phyloP scores from a whole-genome alignment of 1,140 invertebrate genomes.

The Cyclargus thomasi region DNA sequence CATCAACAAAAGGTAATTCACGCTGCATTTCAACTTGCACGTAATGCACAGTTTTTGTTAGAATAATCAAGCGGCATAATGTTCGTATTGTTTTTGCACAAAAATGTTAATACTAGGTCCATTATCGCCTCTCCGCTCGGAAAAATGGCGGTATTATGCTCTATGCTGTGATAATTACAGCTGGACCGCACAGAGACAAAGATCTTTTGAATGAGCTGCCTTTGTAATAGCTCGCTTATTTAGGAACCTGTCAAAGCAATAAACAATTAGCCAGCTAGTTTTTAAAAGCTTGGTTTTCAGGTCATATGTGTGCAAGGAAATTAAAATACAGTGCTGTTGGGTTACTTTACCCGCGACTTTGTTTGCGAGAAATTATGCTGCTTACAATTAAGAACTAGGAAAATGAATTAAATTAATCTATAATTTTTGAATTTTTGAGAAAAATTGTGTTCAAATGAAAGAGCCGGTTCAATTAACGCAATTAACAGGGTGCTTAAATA shows the following conservation, averaged over 20 bases:
- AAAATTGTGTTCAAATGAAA: too few relatives aligned
- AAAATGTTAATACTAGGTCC: conserved; percentile 41
- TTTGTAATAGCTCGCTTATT: conserved; percentile 16
- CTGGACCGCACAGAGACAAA: conserved; percentile 32
- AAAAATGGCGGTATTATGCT: conserved; percentile 60
- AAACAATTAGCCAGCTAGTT: not conserved
- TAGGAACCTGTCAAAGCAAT: conserved; percentile 10
- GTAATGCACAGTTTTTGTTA: not conserved
- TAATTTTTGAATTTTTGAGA: too few relatives aligned
- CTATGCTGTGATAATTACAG: conserved; percentile 38
- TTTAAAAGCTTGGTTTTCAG: conserved; percentile 7
- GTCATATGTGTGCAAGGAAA: conserved; percentile 1
- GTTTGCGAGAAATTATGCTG: too few relatives aligned
- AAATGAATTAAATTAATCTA: too few relatives aligned
- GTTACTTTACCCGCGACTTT: too few relatives aligned
- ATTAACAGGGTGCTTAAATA: too few relatives aligned
- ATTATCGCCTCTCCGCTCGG: conserved; percentile 46
- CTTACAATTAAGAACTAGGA: too few relatives aligned
- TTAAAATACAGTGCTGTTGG: not conserved
- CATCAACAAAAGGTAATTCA: too few relatives aligned
- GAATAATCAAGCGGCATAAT: not conserved
- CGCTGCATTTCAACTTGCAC: not conserved
- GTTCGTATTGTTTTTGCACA: conserved; percentile 13
- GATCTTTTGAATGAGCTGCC: conserved; percentile 17
- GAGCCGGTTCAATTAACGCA: too few relatives aligned